Base-by-base conservation (phyloP, 2,888 invertebrate species). In the Tachina lurida region DNA sequence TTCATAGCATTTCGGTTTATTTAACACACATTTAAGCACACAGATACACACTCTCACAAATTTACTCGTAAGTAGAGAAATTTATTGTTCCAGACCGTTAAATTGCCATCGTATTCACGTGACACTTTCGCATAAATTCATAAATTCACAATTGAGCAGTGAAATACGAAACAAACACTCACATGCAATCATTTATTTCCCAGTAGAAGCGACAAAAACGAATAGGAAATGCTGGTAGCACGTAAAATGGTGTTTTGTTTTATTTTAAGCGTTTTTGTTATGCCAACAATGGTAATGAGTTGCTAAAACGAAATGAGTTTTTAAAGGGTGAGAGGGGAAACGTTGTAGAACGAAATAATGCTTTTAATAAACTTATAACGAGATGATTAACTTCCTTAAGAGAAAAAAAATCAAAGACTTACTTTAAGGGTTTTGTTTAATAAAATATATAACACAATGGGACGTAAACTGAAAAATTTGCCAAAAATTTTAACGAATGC, bases 101-200 rank as follows among this genome's bases (percentile, higher is more conserved):
- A 86, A 83, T 78, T 75, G 58, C 41, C 73, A 67, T 54, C 65
- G 54, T 47, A 82, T 47, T 86, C 82, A 83, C 75, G 85, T 86
- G 82, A 86, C 82, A 83, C 74, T 86, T 86, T 85, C 82, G 68
- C 81, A 85, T 85, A 85, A 78, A 85, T 85, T 82, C 74, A 47
- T 49, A 76, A 76, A 85, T 85, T 82, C 74, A 47, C 56, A 76
- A 70, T 76, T 56, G 52, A 67, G n/a, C n/a, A 60, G 45, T 49
- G 45, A 73, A 65, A 7, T 45, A 49, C 31, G n/a, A 31, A 22
- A 2, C 8, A 19, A 43, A 22, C 65, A 54, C 19, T 39, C 45
- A 45, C 76, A 80, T 65, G 71, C 80, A 78, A 49, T 62, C 74
- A 63, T 15, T 68, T 70, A 63, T 17, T 62, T 60, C 62, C 74